Conservation (phyloP, 2,797 vertebrate species). For the Manis javanica region DNA sequence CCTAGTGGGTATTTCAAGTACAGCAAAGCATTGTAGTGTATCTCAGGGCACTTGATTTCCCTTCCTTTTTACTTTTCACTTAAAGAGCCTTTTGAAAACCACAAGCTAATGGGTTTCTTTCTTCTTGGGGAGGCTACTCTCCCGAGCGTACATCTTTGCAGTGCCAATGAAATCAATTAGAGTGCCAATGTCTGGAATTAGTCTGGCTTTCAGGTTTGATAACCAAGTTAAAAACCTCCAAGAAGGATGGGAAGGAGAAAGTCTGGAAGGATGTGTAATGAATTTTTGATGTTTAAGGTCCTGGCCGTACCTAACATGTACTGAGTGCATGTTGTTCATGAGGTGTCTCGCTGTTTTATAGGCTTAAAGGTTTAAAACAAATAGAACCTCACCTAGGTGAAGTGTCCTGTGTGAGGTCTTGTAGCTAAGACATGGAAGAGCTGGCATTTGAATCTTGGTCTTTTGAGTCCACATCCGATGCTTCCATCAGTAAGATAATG, state of each 20-base stretch:
- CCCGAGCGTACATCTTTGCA: neutral
- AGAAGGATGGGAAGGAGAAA: neutral
- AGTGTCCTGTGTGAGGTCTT: neutral
- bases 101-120: slow-evolving; percentile 33
- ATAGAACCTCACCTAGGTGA: neutral
- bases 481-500: neutral
- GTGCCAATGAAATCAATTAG: neutral
- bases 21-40: neutral
- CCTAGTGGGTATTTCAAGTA: neutral
- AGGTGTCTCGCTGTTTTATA: neutral
- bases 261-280: neutral
- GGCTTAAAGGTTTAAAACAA: slow-evolving; percentile 15
- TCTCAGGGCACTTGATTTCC: neutral
- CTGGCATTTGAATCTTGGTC: slow-evolving; percentile 1
- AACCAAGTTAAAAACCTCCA: slow-evolving; percentile 9
- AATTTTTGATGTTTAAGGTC: slow-evolving; percentile 54
- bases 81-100: slow-evolving; percentile 36
- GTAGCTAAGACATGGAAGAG: neutral
- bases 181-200: slow-evolving; percentile 21
- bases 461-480: neutral
- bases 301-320: neutral
- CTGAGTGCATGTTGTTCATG: neutral
- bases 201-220: slow-evolving; percentile 20
- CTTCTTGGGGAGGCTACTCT: neutral
- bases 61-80: neutral